Evolutionary conservation across 1,140 invertebrate genomes (phyloP).

Genomic region (Phortica variegata): DNA sequence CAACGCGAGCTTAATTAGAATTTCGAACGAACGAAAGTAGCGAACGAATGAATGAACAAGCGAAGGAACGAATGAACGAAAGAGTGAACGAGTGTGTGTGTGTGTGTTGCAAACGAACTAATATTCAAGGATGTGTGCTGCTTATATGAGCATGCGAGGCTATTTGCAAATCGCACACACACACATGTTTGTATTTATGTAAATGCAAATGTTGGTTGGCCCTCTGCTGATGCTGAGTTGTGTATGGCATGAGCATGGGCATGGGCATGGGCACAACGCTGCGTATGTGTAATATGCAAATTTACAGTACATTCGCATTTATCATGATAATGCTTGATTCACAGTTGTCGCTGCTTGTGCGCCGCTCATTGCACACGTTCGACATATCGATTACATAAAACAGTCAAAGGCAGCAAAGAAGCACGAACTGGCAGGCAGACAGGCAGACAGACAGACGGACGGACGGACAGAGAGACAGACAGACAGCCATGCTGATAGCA

Average conservation of each 20-base stretch:
- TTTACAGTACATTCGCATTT: conserved; percentile 31
- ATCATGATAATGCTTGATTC: conserved; percentile 24
- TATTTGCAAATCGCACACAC: too few relatives aligned
- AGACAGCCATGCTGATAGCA: conserved; percentile 16
- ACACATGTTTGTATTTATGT: too few relatives aligned
- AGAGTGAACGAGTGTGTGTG: neutral
- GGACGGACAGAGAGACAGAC: conserved; percentile 3
- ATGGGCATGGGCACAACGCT: conserved; percentile 18
- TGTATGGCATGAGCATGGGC: too few relatives aligned
- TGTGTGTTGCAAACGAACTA: too few relatives aligned
- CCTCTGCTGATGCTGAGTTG: too few relatives aligned
- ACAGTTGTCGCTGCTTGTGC: conserved; percentile 23
- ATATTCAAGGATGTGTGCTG: too few relatives aligned
- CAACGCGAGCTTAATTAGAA: conserved; percentile 43
- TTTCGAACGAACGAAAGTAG: too few relatives aligned
- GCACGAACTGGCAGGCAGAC: neutral
- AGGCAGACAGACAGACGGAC: conserved; percentile 7
- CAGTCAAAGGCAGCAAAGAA: neutral
- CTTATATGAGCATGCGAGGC: too few relatives aligned
- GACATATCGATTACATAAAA: conserved; percentile 53
- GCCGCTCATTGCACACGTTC: too few relatives aligned
- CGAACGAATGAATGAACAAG: neutral
- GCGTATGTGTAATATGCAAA: conserved; percentile 48
- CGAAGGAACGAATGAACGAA: neutral
- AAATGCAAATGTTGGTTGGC: too few relatives aligned